Evolutionary conservation across 1,140 invertebrate species (phyloP).

Genomic region (Hydropsyche tenuis): DNA sequence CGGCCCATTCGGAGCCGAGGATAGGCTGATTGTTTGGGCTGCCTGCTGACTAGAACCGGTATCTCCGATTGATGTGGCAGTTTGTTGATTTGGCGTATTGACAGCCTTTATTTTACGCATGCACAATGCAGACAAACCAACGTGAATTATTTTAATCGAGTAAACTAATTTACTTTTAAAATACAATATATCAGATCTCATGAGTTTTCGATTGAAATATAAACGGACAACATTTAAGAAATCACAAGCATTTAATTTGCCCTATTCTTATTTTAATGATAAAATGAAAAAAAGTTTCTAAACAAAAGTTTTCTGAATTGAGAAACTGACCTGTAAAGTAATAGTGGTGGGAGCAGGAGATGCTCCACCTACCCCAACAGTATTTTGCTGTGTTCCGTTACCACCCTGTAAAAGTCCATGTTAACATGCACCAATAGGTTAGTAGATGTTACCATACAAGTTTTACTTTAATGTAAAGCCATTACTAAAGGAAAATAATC

Average conservation of each 20-base stretch:
- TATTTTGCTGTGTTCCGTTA: slow-evolving; percentile 55
- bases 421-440: slow-evolving; percentile 19
- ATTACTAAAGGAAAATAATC: no score
- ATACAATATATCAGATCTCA: no score
- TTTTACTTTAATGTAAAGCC: no score
- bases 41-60: slow-evolving; percentile 51
- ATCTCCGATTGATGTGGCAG: slow-evolving; percentile 51
- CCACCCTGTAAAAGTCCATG: slow-evolving; percentile 52
- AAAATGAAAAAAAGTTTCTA: neutral
- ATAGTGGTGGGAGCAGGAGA: slow-evolving; percentile 56
- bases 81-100: slow-evolving; percentile 53
- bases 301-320: neutral
- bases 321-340: slow-evolving; percentile 56
- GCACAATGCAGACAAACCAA: neutral
- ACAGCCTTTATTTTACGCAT: slow-evolving; percentile 53
- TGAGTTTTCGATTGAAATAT: no score
- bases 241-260: no score
- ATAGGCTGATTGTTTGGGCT: slow-evolving; percentile 56
- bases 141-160: no score
- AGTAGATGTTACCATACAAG: neutral
- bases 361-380: slow-evolving; percentile 51
- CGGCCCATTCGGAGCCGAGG: slow-evolving; percentile 54
- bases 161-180: no score
- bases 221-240: no score
- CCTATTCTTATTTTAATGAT: no score